Percentiles rank a stretch among this genome's conserved stretches.
Evolutionary conservation across 35 echinoderm and acorn worm genomes (phyloP).

Genomic region (Apostichopus californicus): DNA sequence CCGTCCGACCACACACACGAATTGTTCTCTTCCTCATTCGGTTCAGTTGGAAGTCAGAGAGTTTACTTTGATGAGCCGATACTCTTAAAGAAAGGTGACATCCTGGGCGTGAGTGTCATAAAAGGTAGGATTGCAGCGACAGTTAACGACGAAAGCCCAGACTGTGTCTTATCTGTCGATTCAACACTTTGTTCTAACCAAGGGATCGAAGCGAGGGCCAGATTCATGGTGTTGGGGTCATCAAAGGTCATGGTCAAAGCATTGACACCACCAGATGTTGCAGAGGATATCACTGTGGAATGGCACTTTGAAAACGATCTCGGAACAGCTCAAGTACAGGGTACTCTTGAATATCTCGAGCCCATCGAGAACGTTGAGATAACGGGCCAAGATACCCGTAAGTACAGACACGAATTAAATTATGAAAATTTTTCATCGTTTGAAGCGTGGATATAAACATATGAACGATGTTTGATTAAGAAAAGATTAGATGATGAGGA

Average conservation of each 20-base stretch:
- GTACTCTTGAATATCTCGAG: background rate
- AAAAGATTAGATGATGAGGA: too few species aligned
- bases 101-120: conserved; percentile 6
- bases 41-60: background rate
- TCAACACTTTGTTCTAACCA: background rate
- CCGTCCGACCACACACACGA: background rate
- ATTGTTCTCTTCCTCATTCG: background rate
- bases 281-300: background rate
- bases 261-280: background rate
- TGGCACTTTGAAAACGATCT: background rate
- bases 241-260: conserved; percentile 13
- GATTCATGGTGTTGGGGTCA: background rate
- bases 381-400: background rate
- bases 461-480: too few species aligned
- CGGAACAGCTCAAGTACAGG: background rate
- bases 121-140: background rate
- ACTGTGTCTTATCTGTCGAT: background rate
- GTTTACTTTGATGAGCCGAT: background rate
- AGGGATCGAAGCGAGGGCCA: background rate
- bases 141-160: background rate
- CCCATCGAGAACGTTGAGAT: background rate
- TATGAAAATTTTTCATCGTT: too few species aligned
- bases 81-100: conserved; percentile 15
- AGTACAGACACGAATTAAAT: background rate
- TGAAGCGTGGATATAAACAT: too few species aligned